These are phyloP conservation scores for Heliconius charithonia DNA, from an alignment of 2,888 invertebrate species.

Conservation along the genomic window DNA sequence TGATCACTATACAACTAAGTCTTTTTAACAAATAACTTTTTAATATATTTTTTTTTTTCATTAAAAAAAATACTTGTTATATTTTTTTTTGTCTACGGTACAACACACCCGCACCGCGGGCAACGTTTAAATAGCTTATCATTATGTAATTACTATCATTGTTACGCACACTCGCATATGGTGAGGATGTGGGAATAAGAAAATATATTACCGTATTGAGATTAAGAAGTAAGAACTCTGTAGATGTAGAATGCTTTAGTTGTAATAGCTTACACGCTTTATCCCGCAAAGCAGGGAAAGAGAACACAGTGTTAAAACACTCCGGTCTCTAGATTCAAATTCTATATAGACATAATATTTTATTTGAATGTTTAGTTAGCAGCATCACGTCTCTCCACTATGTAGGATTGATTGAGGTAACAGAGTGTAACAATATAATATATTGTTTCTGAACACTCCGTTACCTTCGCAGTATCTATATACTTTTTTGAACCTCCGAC, in stretches of 20 bases:
- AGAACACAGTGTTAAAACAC: background rate
- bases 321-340: no score
- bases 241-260: background rate
- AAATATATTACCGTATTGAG: conserved; percentile 18
- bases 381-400: no score
- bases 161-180: conserved; percentile 51
- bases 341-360: no score
- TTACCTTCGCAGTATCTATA: no score
- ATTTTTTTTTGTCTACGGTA: conserved; percentile 59
- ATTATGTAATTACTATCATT: conserved; percentile 84
- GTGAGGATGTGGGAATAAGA: conserved; percentile 10
- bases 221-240: conserved; percentile 9
- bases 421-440: no score
- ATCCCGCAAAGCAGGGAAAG: background rate
- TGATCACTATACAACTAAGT: no score
- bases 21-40: no score
- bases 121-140: conserved; percentile 81
- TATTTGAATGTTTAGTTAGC: no score
- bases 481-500: no score
- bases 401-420: no score
- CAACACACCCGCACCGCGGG: conserved; percentile 73
- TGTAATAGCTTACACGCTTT: background rate
- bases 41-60: no score
- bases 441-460: no score
- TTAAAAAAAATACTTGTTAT: background rate